Conservation (phyloP, 92 coral and sea anemone genomes). For the Heteractis magnifica region DNA sequence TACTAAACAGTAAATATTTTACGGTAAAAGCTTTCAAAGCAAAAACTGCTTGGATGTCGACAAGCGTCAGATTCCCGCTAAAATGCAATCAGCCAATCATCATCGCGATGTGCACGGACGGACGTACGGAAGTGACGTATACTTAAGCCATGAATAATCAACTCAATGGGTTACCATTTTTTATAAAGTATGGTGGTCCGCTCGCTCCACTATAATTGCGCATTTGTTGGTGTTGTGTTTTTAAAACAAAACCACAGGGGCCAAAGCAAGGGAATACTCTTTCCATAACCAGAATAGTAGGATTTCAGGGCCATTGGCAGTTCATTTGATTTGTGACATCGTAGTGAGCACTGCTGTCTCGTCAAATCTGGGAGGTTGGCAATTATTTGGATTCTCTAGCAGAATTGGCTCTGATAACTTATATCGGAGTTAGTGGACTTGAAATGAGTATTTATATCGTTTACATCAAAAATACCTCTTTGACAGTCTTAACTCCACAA, state of each 20-base stretch:
- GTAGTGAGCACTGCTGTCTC: neutral
- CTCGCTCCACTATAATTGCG: no score
- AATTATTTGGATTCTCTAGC: neutral
- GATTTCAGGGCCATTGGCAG: conserved; percentile 32
- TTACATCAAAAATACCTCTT: neutral
- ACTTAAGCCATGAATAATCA: no score
- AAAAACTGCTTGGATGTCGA: no score
- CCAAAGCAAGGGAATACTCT: conserved; percentile 32
- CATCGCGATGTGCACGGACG: no score
- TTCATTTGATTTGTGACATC: conserved; percentile 22
- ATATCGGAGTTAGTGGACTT: conserved; percentile 24
- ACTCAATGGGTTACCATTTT: no score
- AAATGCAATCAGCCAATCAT: no score
- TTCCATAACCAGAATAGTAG: conserved; percentile 35
- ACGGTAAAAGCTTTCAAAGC: no score
- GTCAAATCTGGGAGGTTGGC: neutral
- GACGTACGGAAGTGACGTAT: no score
- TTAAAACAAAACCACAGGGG: conserved; percentile 30
- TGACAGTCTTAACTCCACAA: neutral
- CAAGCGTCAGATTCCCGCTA: no score
- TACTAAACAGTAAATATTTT: no score
- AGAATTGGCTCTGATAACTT: neutral
- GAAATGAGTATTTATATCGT: conserved; percentile 11
- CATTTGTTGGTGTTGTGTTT: no score
- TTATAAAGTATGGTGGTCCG: no score